These are phyloP conservation scores for Cryptoprocta ferox DNA, from an alignment of 2,797 vertebrate genomes.

Conservation along the genomic window DNA sequence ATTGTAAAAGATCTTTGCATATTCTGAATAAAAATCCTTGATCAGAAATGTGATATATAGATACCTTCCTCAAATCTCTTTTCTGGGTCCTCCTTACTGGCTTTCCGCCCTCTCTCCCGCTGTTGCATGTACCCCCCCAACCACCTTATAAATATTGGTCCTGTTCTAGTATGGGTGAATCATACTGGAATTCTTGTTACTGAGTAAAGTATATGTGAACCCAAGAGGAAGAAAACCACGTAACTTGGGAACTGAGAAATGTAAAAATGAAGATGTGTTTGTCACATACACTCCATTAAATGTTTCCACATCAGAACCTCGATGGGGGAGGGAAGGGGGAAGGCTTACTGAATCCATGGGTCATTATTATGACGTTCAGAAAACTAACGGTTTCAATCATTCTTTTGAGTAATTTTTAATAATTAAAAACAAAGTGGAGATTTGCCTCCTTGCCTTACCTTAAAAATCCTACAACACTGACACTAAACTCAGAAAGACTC, in stretches of 20 bases:
- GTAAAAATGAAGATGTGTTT: background rate
- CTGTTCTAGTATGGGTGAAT: background rate
- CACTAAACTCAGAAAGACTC: background rate
- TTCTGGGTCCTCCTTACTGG: background rate
- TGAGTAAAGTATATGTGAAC: background rate
- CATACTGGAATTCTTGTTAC: background rate
- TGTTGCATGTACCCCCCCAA: too few species aligned
- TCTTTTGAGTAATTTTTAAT: background rate
- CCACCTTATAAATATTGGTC: background rate
- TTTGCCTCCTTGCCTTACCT: background rate
- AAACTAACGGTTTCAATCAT: background rate
- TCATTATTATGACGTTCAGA: background rate
- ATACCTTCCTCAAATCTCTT: background rate
- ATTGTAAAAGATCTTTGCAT: background rate
- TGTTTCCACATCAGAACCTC: background rate
- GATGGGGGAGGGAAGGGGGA: too few species aligned
- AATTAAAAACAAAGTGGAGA: background rate
- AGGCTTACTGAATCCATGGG: background rate
- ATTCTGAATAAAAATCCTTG: background rate
- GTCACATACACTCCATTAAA: background rate
- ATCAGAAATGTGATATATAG: background rate
- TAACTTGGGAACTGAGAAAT: background rate
- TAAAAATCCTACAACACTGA: background rate
- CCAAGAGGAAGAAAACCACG: background rate
- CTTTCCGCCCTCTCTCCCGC: background rate